These are phyloP conservation scores for Neostethus bicornis DNA, from an alignment of 2,797 vertebrate genomes.

Conservation along the genomic window DNA sequence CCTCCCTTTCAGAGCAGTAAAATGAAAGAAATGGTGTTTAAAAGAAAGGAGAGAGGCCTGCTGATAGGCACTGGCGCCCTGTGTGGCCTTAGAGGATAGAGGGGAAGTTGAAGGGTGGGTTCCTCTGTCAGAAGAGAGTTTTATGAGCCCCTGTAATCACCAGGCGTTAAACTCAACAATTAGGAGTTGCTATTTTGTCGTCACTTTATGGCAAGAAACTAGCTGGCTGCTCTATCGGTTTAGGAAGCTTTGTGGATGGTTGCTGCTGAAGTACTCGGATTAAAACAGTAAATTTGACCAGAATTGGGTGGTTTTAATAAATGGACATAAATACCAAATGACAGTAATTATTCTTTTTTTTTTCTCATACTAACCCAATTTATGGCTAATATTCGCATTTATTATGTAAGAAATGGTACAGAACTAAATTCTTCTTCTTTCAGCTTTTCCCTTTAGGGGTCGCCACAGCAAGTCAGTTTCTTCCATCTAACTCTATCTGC, in stretches of 20 bases:
- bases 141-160: conserved; percentile 79
- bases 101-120: conserved; percentile 27
- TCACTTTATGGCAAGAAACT: conserved; percentile 67
- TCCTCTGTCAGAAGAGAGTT: conserved; percentile 56
- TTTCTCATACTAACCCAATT: too few species aligned
- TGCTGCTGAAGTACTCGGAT: conserved; percentile 1
- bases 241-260: conserved; percentile 9
- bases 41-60: conserved; percentile 52
- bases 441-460: too few species aligned
- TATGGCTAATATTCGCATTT: too few species aligned
- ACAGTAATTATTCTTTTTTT: background rate
- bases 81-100: conserved; percentile 73
- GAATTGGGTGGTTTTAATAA: background rate
- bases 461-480: too few species aligned
- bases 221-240: conserved; percentile 24
- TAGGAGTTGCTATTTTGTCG: conserved; percentile 78
- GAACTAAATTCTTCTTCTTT: too few species aligned
- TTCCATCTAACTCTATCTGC: too few species aligned
- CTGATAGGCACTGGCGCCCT: conserved; percentile 70
- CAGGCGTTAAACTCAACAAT: conserved; percentile 85
- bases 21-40: conserved; percentile 56
- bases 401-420: too few species aligned
- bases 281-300: background rate
- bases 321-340: accelerated
- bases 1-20: conserved; percentile 63